These are phyloP conservation scores for Apotomis betuletana DNA, from an alignment of 2,888 invertebrate genomes.

Conservation along the genomic window DNA sequence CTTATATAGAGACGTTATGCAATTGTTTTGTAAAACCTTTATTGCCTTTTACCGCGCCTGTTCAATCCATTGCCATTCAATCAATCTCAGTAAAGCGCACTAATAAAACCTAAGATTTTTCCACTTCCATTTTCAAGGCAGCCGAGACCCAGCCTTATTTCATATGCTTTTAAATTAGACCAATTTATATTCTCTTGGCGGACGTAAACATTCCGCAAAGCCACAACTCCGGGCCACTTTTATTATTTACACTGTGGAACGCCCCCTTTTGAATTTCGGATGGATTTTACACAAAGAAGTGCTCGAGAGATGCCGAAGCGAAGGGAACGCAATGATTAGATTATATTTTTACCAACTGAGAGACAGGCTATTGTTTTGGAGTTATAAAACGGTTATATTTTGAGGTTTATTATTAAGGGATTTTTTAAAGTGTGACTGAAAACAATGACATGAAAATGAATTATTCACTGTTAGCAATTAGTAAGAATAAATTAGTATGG, in stretches of 20 bases:
- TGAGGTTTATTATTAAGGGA: neutral
- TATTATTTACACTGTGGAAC: constrained; percentile 60
- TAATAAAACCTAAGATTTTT: constrained; percentile 38
- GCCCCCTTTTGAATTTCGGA: constrained; percentile 49
- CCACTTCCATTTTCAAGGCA: constrained; percentile 37
- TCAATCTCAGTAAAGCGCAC: neutral
- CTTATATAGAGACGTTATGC: neutral
- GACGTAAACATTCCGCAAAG: constrained; percentile 56
- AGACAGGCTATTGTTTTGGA: neutral
- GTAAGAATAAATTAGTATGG: no score
- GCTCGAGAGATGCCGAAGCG: constrained; percentile 2
- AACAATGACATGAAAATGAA: no score
- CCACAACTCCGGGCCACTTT: constrained; percentile 57
- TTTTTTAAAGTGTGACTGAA: no score
- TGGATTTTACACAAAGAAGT: constrained; percentile 42
- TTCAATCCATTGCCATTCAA: no score
- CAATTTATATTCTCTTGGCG: constrained; percentile 65
- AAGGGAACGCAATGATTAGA: constrained; percentile 22
- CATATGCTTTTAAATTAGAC: constrained; percentile 62
- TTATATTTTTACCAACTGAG: constrained; percentile 18
- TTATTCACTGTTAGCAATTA: no score
- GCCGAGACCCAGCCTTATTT: constrained; percentile 42
- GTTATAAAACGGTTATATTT: neutral
- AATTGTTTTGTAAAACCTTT: neutral
- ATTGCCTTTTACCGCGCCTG: neutral